phyloP scores from a whole-genome alignment of 1,140 invertebrate species.

The Onthophagus taurus region DNA sequence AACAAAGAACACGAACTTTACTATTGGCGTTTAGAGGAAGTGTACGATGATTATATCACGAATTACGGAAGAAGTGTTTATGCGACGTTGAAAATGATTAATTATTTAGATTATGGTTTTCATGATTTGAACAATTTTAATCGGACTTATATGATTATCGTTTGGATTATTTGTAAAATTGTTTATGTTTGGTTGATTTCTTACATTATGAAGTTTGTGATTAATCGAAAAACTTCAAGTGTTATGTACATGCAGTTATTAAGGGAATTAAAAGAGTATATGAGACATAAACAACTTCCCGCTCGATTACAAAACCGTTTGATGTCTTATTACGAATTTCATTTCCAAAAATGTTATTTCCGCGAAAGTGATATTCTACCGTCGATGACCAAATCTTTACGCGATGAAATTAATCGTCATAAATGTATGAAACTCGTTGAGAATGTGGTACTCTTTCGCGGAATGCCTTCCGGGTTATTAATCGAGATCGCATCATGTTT shows the following conservation, averaged over 20 bases:
- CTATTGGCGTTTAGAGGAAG: no score
- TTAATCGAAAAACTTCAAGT: not conserved
- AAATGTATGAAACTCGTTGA: constrained; percentile 24
- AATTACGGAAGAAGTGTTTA: no score
- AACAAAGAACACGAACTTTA: no score
- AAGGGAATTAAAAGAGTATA: constrained; percentile 21
- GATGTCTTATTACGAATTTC: constrained; percentile 23
- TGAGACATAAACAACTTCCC: constrained; percentile 22
- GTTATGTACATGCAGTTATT: constrained; percentile 19
- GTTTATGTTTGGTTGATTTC: no score
- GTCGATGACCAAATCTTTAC: not conserved
- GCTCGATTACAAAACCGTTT: constrained; percentile 17
- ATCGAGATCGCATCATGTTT: constrained; percentile 21
- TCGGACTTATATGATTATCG: no score
- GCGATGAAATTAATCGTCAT: constrained; percentile 23
- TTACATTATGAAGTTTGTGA: constrained; percentile 8
- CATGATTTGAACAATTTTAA: no score
- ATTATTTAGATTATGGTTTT: no score
- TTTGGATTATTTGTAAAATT: no score
- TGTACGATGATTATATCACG: no score
- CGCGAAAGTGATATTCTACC: constrained; percentile 20
- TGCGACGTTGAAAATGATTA: no score
- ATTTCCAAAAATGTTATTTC: constrained; percentile 25
- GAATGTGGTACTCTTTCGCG: constrained; percentile 24
- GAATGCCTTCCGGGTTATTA: constrained; percentile 21